phyloP scores from a whole-genome alignment of 2,888 invertebrate species.

The Archips crataeganus region DNA sequence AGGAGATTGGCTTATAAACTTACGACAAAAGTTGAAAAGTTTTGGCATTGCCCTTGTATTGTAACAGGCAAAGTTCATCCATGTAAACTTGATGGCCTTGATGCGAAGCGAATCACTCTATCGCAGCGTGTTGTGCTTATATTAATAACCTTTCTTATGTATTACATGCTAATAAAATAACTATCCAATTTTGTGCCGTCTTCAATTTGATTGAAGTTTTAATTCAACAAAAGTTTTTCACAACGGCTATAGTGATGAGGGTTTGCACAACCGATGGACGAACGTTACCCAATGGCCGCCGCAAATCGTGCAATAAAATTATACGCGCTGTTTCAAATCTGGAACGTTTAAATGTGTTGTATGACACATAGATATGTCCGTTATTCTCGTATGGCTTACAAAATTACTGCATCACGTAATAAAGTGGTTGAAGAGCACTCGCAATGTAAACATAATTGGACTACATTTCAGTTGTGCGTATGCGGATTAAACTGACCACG shows the following conservation, averaged over 20 bases:
- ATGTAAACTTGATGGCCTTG: slow-evolving; percentile 2
- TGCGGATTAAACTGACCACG: neutral
- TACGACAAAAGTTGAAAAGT: neutral
- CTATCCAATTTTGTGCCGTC: neutral
- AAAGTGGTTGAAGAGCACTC: neutral
- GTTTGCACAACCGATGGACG: slow-evolving; percentile 59
- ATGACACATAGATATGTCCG: slow-evolving; percentile 35
- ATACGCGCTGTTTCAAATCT: slow-evolving; percentile 65
- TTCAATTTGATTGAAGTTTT: slow-evolving; percentile 10
- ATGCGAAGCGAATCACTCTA: neutral
- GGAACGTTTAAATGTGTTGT: slow-evolving; percentile 41
- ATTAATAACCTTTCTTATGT: neutral
- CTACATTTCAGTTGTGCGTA: neutral
- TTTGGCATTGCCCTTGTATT: slow-evolving; percentile 3
- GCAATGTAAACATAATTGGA: slow-evolving; percentile 3
- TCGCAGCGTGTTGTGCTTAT: neutral
- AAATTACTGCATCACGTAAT: slow-evolving; percentile 27
- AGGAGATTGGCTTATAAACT: neutral
- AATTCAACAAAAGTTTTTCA: slow-evolving; percentile 49
- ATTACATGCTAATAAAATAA: neutral
- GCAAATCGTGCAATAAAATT: slow-evolving; percentile 53
- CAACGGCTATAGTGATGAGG: slow-evolving; percentile 47
- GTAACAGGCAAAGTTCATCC: slow-evolving; percentile 1
- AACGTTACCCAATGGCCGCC: slow-evolving; percentile 56
- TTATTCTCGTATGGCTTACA: slow-evolving; percentile 27